These are phyloP conservation scores for Bubalus kerabau DNA, from an alignment of 2,113 vertebrate species.

Conservation along the genomic window DNA sequence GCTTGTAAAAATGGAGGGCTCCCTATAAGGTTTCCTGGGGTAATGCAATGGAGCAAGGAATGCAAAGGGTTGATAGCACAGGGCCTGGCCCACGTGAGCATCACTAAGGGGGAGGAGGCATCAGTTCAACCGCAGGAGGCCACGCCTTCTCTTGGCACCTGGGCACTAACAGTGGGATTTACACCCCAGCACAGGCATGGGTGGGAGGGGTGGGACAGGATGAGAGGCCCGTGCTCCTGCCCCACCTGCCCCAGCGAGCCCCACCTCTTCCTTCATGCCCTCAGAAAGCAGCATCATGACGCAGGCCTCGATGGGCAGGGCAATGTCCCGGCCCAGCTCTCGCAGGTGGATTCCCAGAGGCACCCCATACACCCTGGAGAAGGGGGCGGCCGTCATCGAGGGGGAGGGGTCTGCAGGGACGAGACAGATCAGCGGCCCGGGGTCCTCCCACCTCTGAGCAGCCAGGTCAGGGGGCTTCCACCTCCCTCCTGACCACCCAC, in stretches of 20 bases:
- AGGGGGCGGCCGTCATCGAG: conserved; percentile 55
- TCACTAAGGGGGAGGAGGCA: neutral
- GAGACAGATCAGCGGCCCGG: conserved; percentile 28
- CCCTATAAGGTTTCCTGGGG: neutral
- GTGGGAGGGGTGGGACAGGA: neutral
- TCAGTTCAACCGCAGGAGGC: neutral
- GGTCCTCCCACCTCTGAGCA: neutral
- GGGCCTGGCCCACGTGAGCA: neutral
- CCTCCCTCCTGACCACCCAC: neutral
- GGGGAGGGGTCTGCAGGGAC: conserved; percentile 63
- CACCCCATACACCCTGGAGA: conserved; percentile 87
- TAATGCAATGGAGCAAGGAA: rapidly evolving
- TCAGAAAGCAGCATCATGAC: conserved; percentile 90
- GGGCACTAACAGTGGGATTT: neutral
- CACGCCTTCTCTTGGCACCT: neutral
- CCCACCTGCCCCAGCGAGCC: neutral
- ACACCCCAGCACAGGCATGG: neutral
- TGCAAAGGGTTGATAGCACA: neutral
- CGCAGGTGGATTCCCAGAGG: conserved; percentile 86
- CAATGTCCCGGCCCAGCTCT: conserved; percentile 85
- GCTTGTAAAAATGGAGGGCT: neutral
- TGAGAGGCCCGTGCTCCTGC: neutral
- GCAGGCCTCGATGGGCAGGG: conserved; percentile 93
- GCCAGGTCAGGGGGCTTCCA: neutral
- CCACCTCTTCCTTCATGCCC: conserved; percentile 93